A percentile compares a stretch with the other conserved stretches of the same genome.
Conservation (phyloP, 2,797 vertebrate species). For the Gastrophryne carolinensis region DNA sequence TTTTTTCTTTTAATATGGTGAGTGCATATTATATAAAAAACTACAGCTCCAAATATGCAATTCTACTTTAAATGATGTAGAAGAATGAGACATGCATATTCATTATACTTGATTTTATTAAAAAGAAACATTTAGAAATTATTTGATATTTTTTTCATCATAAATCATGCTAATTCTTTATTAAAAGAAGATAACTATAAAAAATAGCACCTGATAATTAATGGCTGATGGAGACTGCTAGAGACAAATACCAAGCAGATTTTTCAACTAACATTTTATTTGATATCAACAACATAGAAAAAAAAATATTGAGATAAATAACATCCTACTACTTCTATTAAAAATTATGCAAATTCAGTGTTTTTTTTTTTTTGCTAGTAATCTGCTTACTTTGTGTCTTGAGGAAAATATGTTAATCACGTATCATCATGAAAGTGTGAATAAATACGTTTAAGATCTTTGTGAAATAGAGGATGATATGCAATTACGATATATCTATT, state of each 20-base stretch:
- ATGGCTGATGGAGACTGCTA: neutral
- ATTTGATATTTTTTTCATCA: neutral
- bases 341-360: conserved; percentile 25
- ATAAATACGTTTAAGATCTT: conserved; percentile 29
- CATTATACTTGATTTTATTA: neutral
- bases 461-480: conserved; percentile 33
- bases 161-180: neutral
- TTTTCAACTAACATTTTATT: conserved; percentile 7
- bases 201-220: neutral
- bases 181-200: neutral
- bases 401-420: conserved; percentile 33
- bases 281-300: conserved; percentile 9
- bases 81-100: neutral
- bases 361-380: conserved; percentile 16
- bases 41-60: conserved; percentile 2
- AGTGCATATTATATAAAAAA: neutral
- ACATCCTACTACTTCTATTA: conserved; percentile 10
- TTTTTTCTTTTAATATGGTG: neutral
- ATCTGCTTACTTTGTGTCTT: conserved; percentile 40
- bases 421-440: conserved; percentile 31
- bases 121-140: neutral
- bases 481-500: conserved; percentile 18
- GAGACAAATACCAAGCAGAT: no score
- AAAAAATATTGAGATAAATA: conserved; percentile 15
- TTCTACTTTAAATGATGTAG: neutral